These are phyloP conservation scores for Apamea epomidion DNA, from an alignment of 2,888 invertebrate species.

Conservation along the genomic window DNA sequence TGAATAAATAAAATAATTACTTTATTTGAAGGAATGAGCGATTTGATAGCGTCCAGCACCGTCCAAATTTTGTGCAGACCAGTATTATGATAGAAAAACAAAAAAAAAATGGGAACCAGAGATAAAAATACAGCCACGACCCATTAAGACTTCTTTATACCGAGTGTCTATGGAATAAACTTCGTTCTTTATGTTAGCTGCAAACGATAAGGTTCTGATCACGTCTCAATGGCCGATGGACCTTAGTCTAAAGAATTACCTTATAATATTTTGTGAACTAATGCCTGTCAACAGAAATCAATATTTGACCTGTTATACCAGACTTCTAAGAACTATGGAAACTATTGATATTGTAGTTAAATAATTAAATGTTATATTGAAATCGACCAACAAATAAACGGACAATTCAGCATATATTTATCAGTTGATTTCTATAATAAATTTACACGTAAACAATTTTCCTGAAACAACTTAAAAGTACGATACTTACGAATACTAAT, in stretches of 20 bases:
- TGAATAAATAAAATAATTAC: slow-evolving; percentile 65
- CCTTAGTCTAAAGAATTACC: slow-evolving; percentile 48
- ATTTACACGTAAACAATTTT: slow-evolving; percentile 33
- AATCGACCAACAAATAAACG: slow-evolving; percentile 52
- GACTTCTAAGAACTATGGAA: slow-evolving; percentile 48
- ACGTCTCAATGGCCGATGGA: slow-evolving; percentile 39
- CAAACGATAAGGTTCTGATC: slow-evolving; percentile 21
- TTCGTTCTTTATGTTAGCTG: slow-evolving; percentile 32
- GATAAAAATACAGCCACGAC: slow-evolving; percentile 27
- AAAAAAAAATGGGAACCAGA: slow-evolving; percentile 18
- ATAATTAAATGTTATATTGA: slow-evolving; percentile 32
- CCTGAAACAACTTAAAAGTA: slow-evolving; percentile 47
- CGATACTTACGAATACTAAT: slow-evolving; percentile 58
- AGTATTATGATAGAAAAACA: slow-evolving; percentile 27
- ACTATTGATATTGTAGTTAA: slow-evolving; percentile 40
- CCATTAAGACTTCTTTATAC: slow-evolving; percentile 35
- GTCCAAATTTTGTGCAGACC: slow-evolving; percentile 72
- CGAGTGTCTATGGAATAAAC: slow-evolving; percentile 22
- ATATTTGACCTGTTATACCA: slow-evolving; percentile 21
- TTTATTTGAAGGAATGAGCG: slow-evolving; percentile 72
- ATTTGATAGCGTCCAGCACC: slow-evolving; percentile 67
- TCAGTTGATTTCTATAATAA: slow-evolving; percentile 39
- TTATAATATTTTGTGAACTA: slow-evolving; percentile 61
- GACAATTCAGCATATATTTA: slow-evolving; percentile 31
- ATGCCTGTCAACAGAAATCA: slow-evolving; percentile 37